Evolutionary conservation across 2,797 vertebrate genomes (phyloP), one percentile per base, ranked within the genome.

Genomic region (Enoplosus armatus): DNA sequence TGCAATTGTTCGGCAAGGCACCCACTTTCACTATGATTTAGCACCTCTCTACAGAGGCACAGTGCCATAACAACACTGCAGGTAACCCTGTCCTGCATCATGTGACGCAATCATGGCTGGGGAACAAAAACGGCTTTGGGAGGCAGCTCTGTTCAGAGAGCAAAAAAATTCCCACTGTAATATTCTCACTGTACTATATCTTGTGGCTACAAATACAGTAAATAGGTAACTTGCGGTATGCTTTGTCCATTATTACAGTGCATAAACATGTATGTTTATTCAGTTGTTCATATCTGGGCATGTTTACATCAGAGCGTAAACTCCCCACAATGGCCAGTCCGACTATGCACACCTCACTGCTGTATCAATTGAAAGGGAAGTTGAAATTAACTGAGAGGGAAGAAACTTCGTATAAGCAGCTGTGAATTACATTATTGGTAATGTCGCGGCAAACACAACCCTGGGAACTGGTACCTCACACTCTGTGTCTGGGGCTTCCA

Each of bases 21-120:
- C 8, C 41, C 24, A 24, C 24, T 63, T 63, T 47, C 48, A 77
- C n/a, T 37, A 8, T 58, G 31, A 64, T 58, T 41, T 64, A 22
- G 11, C 18, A 71, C 15, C 35, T 72, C 35, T 64, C 26, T n/a
- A 9, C 53, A 59, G 45, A 72, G 45, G 26, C 59, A 41, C 26
- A 58, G 33, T 7, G n/a, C 61, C 35, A 43, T 58, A 33, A 64
- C 50, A 56, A 63, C 75, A 31, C 31, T 39, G 20, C 60, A 58
- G 53, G 31, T 51, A 58, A 43, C 16, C 5, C 3, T n/a, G 8
- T 37, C 48, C 50, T 55, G 69, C 15, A 24, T 31, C 77, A 60
- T 24, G 15, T 33, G 63, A 55, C 50, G 39, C 27, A 60, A 9
- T 33, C 35, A 64, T 18, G 43, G 67, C 5, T 5, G 24, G 14